A percentile compares a stretch with the other conserved stretches of the same genome.
Evolutionary conservation across 2,113 vertebrate species (phyloP).

Genomic region (Anas platyrhynchos): DNA sequence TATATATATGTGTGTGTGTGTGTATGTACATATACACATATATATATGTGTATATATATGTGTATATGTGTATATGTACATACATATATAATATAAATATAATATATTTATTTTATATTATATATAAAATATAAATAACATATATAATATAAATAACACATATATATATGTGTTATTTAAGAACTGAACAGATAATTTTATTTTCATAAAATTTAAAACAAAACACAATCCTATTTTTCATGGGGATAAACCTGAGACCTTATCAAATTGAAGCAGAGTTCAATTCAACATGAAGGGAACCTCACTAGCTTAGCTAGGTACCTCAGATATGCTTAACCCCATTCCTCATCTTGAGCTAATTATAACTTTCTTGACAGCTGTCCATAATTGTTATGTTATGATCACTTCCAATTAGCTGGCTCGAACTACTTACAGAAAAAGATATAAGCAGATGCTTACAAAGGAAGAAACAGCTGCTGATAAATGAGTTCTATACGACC

Average conservation of each 20-base stretch:
- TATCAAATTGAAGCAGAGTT: neutral
- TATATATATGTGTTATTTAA: too few relatives aligned
- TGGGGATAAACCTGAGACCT: neutral
- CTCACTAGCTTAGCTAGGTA: accelerated
- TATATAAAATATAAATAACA: too few relatives aligned
- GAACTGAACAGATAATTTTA: neutral
- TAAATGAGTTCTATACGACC: neutral
- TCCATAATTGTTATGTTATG: neutral
- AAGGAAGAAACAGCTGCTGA: neutral
- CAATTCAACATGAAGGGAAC: neutral
- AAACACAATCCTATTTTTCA: neutral
- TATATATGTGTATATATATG: too few relatives aligned
- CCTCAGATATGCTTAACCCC: neutral
- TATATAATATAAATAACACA: too few relatives aligned
- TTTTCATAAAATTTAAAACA: neutral
- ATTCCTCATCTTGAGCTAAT: too few relatives aligned
- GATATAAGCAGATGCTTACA: neutral
- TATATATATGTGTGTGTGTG: too few relatives aligned
- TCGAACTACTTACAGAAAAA: neutral
- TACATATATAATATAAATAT: too few relatives aligned
- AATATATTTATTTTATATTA: too few relatives aligned
- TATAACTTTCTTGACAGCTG: neutral
- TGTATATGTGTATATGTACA: too few relatives aligned
- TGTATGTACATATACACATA: too few relatives aligned
- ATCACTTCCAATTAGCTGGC: neutral